These are phyloP conservation scores for Peromyscus polionotus DNA, from an alignment of 2,113 vertebrate species.

Conservation along the genomic window DNA sequence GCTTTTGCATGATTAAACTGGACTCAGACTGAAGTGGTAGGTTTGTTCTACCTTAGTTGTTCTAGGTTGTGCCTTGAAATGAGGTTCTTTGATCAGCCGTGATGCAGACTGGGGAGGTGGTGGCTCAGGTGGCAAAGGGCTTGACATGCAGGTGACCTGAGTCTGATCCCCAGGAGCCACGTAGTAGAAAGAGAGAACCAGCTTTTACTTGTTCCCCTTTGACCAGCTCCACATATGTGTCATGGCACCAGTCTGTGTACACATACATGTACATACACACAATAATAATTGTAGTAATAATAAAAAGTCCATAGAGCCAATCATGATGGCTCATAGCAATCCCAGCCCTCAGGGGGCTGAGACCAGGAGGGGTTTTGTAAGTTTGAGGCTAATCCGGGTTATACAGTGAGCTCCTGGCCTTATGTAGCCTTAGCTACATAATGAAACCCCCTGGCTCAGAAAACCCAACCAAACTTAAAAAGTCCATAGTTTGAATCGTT, in stretches of 20 bases:
- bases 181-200: neutral
- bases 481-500: neutral
- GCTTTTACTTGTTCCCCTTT: neutral
- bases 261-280: neutral
- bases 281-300: neutral
- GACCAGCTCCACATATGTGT: neutral
- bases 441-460: neutral
- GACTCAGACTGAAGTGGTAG: neutral
- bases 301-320: neutral
- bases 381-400: neutral
- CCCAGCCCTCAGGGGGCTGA: neutral
- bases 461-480: neutral
- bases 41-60: neutral
- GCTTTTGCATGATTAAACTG: neutral
- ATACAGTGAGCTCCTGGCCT: neutral
- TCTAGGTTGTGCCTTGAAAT: neutral
- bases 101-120: neutral
- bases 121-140: neutral
- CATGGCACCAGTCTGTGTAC: neutral
- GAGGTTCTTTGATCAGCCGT: neutral
- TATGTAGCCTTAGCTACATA: neutral
- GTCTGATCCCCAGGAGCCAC: neutral
- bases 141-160: neutral
- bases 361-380: neutral
- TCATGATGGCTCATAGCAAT: neutral